phyloP scores from a whole-genome alignment of 2,888 invertebrate genomes.

The Limnephilus auricula region DNA sequence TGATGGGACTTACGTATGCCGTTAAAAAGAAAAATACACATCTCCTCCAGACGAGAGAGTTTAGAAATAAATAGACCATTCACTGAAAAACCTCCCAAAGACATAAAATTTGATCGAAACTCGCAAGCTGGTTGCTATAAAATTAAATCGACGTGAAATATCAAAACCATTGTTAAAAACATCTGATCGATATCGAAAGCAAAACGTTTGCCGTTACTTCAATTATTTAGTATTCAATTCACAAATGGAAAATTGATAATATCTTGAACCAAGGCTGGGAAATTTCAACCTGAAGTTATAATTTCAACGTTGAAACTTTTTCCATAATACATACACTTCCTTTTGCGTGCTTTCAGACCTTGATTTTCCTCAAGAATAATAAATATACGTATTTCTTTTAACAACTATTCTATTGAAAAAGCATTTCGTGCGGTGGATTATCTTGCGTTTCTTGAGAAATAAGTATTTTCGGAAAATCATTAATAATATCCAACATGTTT shows the following conservation, averaged over 20 bases:
- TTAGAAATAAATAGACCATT: not conserved
- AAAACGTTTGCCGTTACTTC: not conserved
- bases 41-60: not conserved
- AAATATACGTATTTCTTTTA: not conserved
- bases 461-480: not conserved
- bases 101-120: not conserved
- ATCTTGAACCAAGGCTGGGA: not conserved
- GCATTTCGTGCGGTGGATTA: not conserved
- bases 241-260: not conserved
- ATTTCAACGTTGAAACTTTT: not conserved
- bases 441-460: not conserved
- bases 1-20: not conserved
- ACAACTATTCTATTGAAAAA: not conserved
- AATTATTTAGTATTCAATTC: not conserved
- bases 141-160: not conserved
- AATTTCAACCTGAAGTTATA: not conserved
- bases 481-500: not conserved
- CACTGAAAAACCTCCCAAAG: not conserved
- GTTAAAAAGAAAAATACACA: not conserved
- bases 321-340: not conserved
- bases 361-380: not conserved
- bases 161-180: not conserved
- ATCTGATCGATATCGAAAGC: not conserved
- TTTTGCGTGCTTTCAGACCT: not conserved
- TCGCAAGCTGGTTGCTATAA: not conserved